phyloP scores from a whole-genome alignment of 2,888 invertebrate species.

The Torymus aiolomorphi region DNA sequence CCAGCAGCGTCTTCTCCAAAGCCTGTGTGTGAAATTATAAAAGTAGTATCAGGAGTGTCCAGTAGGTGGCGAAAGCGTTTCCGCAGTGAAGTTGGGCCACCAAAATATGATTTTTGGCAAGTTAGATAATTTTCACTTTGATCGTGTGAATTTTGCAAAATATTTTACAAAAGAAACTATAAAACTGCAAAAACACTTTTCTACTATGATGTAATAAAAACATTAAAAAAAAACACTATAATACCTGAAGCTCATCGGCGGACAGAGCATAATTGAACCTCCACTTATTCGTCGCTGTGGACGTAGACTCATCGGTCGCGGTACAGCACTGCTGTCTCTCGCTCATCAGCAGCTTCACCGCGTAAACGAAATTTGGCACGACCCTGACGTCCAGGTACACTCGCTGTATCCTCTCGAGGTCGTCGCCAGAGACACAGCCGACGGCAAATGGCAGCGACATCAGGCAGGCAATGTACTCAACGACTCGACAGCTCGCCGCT shows the following conservation, averaged over 20 bases:
- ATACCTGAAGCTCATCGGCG: conserved; percentile 79
- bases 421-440: conserved; percentile 59
- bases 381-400: conserved; percentile 89
- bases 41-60: too few relatives aligned
- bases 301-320: conserved; percentile 56
- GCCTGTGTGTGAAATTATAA: conserved; percentile 72
- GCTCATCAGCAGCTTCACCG: conserved; percentile 83
- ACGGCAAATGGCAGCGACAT: conserved; percentile 82
- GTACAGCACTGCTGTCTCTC: conserved; percentile 60
- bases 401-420: conserved; percentile 77
- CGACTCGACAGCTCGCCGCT: conserved; percentile 80
- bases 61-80: too few relatives aligned
- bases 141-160: neutral
- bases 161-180: neutral
- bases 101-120: too few relatives aligned
- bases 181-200: too few relatives aligned
- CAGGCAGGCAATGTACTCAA: conserved; percentile 81
- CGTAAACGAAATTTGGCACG: conserved; percentile 88
- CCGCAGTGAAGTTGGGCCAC: too few relatives aligned
- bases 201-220: neutral
- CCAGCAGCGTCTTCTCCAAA: conserved; percentile 81
- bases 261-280: conserved; percentile 75
- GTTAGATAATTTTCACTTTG: too few relatives aligned
- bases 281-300: conserved; percentile 17
- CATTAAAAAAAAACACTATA: conserved; percentile 2